phyloP scores from a whole-genome alignment of 2,797 vertebrate species.

The Smutsia gigantea region DNA sequence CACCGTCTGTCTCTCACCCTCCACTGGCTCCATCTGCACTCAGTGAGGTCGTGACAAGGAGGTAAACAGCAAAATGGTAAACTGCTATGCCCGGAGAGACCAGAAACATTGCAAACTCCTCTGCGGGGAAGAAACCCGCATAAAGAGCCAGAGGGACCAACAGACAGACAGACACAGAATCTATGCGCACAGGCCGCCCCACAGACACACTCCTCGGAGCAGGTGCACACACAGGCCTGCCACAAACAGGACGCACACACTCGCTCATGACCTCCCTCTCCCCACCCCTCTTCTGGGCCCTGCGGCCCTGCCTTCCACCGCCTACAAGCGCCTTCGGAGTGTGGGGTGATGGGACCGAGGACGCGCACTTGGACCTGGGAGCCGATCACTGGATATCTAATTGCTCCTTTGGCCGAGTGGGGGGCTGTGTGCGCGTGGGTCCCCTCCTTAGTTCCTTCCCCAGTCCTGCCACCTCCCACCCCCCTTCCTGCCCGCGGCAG shows the following conservation, averaged over 20 bases:
- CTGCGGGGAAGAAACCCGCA: neutral
- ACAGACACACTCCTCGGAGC: neutral
- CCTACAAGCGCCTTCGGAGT: neutral
- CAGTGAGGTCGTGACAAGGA: conserved; percentile 64
- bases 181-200: neutral
- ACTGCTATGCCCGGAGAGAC: neutral
- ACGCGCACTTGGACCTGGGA: neutral
- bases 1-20: conserved; percentile 68
- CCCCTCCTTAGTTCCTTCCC: neutral
- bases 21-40: conserved; percentile 72
- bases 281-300: neutral
- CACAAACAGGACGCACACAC: neutral
- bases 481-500: conserved; percentile 71
- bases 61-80: conserved; percentile 61
- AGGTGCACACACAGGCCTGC: conserved; percentile 23
- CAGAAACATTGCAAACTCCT: neutral
- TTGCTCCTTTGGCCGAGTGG: neutral
- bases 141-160: neutral
- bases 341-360: neutral
- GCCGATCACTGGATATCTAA: neutral
- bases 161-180: neutral
- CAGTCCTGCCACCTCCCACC: neutral
- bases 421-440: neutral
- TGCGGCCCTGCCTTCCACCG: neutral
- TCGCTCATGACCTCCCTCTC: neutral